Base-by-base conservation (phyloP, 1,140 invertebrate genomes). In the Trypoxylus dichotomus region DNA sequence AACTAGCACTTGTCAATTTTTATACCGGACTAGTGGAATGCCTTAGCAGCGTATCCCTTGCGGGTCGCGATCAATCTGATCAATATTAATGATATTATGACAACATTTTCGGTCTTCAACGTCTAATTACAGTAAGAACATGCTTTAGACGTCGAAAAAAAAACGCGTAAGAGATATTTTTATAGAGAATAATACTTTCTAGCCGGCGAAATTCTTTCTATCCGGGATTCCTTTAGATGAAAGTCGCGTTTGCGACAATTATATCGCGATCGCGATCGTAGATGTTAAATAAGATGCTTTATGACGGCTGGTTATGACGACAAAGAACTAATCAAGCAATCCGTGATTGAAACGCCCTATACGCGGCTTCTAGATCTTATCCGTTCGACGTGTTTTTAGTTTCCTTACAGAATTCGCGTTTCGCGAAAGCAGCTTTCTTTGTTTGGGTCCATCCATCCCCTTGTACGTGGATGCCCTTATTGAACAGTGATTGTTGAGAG, bases 1-100 rank as follows among this genome's bases (percentile, higher is more conserved):
- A 63, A 63, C 60, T 63, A 63, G 60, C 60, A 63, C 60, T 63
- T 63, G 60, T 63, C 60, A 63, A 63, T 63, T 63, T 21, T 63
- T 63, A 63, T 63, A 11, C 60, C 60, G 19, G 60, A 63, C 60
- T 63, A 63, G 6, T 19, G 60, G 60, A 63, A 63, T 63, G 60
- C 60, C n/a, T 47, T 13, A 13, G 13, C 19, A 63, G 10, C 60
- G 24, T 63, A 10, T 24, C 7, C 13, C 60, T 24, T 63, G 25
- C 21, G 60, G 13, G 11, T 47, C 11, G 43, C 43, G 43, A 47
- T 47, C 43, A 47, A 63, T 63, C 60, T 24, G 60, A 24, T 63
- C 19, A 63, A 63, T 63, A 63, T 63, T 24, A 63, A 63, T 58
- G 47, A 58, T 63, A 63, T 63, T 63, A 24, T 27, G 60, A 25